phyloP scores from a whole-genome alignment of 2,113 vertebrate species.

The Rutilus rutilus region DNA sequence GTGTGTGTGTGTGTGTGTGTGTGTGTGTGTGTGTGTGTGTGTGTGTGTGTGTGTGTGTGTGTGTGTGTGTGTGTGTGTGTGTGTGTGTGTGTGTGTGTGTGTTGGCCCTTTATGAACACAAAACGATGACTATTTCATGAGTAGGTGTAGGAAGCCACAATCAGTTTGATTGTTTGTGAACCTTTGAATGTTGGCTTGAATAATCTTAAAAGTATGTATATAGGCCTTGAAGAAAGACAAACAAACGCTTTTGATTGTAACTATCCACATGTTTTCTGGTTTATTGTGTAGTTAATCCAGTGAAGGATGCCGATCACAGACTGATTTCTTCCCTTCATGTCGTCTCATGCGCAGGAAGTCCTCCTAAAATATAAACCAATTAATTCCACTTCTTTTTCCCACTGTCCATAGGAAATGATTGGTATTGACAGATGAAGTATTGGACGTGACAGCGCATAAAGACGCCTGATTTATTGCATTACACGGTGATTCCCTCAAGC shows the following conservation, averaged over 20 bases:
- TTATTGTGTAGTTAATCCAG: not conserved
- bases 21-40: slow-evolving; percentile 30
- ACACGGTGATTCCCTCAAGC: slow-evolving; percentile 60
- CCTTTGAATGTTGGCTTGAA: not conserved
- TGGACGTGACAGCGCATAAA: slow-evolving; percentile 70
- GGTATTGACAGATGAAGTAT: slow-evolving; percentile 65
- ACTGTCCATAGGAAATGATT: slow-evolving; percentile 13
- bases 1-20: slow-evolving; percentile 30
- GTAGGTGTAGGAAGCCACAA: slow-evolving; percentile 15
- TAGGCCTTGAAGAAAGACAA: not conserved
- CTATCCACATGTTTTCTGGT: not conserved
- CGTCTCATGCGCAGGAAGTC: not conserved
- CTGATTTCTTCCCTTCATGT: not conserved
- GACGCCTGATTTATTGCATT: slow-evolving; percentile 67
- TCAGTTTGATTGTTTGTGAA: not conserved
- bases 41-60: slow-evolving; percentile 30
- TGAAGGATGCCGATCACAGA: not conserved
- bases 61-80: slow-evolving; percentile 30
- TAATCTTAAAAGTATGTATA: not conserved
- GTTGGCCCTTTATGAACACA: not conserved
- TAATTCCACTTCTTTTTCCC: slow-evolving; percentile 5
- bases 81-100: slow-evolving; percentile 20
- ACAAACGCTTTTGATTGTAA: not conserved
- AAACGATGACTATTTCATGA: slow-evolving; percentile 18
- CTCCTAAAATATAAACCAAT: not conserved